Evolutionary conservation across 2,888 invertebrate species (phyloP), one percentile per base, ranked within the genome.

Genomic region (Sphaerophoria taeniata): DNA sequence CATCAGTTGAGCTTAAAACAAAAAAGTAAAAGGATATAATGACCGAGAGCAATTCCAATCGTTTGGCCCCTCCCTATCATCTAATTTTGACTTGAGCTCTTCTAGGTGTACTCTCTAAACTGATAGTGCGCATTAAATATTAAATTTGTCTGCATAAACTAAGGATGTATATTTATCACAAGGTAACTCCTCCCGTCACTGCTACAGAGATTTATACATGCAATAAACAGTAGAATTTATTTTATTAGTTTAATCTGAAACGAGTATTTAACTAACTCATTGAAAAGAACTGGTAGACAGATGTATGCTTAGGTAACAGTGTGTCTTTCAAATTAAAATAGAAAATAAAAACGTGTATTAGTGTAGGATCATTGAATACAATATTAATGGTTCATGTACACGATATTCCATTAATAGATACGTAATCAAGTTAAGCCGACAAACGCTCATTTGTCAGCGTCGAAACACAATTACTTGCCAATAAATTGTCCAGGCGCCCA

Each of bases 361-460:
- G 24, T 24, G 24, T 24, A 24, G 24, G 24, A 24, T 24, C 24
- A 24, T 24, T 24, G 24, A 51, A 67, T 2, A 63, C 24, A 51
- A 51, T 24, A 65, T 75, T 72, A 71, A 75, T 75, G 84, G 55
- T 61, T 72, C 51, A 74, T 76, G 14, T 49, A 72, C 74, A 78
- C 69, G 73, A 67, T 77, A 78, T 34, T 36, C 69, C 80, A 87
- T 87, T 87, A 88, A 88, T 87, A 85, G 87, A 87, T 87, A 87
- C 82, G 87, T 87, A 88, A 88, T 88, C 55, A 81, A 87, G 86
- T 87, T 86, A 87, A 87, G 80, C 80, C 75, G 80, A 76, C 80
- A 86, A 87, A 87, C 83, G 83, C 81, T 86, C 87, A 87, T 87
- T 87, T 87, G 85, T 87, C 87, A 87, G 87, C 87, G 87, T 87